Conservation (phyloP, 2,888 invertebrate species). For the Heteropelma amictum region DNA sequence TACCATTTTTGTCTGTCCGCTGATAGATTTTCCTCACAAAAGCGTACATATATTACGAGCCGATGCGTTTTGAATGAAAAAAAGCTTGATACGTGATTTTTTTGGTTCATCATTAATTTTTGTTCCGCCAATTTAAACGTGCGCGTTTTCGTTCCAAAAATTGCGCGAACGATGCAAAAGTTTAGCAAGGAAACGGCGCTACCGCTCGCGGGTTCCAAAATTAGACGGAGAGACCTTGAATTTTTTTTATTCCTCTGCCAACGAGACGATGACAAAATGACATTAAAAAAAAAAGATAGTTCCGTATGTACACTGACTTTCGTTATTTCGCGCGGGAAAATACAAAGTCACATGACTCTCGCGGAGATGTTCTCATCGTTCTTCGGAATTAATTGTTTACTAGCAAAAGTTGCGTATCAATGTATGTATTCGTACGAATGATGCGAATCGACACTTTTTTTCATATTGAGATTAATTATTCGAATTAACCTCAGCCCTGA, state of each 20-base stretch:
- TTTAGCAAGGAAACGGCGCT: slow-evolving; percentile 17
- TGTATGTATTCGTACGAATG: no score
- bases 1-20: no score
- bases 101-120: background rate
- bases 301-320: background rate
- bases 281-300: background rate
- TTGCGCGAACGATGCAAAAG: background rate
- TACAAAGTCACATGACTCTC: no score
- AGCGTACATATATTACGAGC: no score
- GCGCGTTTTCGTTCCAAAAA: background rate
- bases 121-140: background rate
- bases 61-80: background rate
- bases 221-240: slow-evolving; percentile 48
- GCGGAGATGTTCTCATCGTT: no score
- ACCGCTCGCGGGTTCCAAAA: slow-evolving; percentile 39
- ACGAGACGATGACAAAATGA: slow-evolving; percentile 1
- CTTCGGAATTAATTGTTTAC: no score
- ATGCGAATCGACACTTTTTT: no score
- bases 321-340: background rate
- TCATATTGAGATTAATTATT: no score
- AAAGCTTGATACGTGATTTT: background rate
- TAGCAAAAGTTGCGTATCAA: no score
- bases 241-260: slow-evolving; percentile 11
- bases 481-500: no score
- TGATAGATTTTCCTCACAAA: no score